These are phyloP conservation scores for Conomelus anceps DNA, from an alignment of 2,888 invertebrate species.

Conservation along the genomic window DNA sequence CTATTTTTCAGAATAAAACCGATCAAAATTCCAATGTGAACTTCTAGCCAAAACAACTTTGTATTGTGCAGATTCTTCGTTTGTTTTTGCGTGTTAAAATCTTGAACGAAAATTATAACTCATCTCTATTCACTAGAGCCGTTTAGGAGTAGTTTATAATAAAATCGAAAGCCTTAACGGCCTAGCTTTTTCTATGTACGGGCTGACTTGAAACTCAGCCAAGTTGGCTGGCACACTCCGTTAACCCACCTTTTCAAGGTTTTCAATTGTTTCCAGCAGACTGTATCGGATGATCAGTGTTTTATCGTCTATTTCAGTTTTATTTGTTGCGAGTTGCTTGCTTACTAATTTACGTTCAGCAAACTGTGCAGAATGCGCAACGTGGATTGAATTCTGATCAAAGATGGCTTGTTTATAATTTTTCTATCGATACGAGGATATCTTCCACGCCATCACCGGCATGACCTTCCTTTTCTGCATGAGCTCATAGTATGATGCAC, in stretches of 20 bases:
- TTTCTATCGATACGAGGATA: background rate
- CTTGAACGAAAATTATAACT: background rate
- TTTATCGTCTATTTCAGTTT: background rate
- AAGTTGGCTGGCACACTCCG: background rate
- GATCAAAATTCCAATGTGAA: too few species aligned
- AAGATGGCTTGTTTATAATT: background rate
- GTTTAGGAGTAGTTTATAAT: background rate
- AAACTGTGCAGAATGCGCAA: background rate
- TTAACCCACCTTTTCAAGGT: background rate
- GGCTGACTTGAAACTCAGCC: background rate
- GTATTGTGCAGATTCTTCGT: too few species aligned
- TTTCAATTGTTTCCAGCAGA: background rate
- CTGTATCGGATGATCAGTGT: background rate
- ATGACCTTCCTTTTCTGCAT: background rate
- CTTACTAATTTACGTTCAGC: background rate
- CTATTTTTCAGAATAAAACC: too few species aligned
- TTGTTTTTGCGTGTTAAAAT: background rate
- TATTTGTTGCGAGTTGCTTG: background rate
- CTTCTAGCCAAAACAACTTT: too few species aligned
- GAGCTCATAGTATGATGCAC: background rate
- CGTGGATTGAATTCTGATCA: background rate
- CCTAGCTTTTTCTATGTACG: background rate
- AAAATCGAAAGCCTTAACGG: background rate
- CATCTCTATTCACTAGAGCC: background rate
- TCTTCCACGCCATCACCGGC: background rate